Percentiles rank a stretch among this genome's conserved stretches.
phyloP scores from a whole-genome alignment of 2,888 invertebrate species.

The Sepiola atlantica region DNA sequence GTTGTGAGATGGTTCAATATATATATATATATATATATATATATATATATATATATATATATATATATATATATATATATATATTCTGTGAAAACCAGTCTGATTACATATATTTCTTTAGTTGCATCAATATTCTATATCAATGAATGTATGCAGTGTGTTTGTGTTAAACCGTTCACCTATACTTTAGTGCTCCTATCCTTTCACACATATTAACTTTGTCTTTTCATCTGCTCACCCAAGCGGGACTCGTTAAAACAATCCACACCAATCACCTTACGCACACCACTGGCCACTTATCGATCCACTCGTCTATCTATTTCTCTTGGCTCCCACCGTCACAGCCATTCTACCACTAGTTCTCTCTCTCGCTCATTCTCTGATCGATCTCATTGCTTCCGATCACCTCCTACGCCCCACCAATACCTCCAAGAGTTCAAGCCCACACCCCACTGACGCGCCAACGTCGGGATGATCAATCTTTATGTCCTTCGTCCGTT shows the following conservation, averaged over 20 bases:
- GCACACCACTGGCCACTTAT: neutral
- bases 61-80: too few species aligned
- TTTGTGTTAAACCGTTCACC: constrained; percentile 19
- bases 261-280: neutral
- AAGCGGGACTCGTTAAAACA: neutral
- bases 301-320: neutral
- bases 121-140: neutral
- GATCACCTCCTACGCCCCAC: too few species aligned
- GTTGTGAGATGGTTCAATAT: too few species aligned
- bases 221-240: neutral
- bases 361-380: neutral
- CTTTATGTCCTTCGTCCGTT: neutral
- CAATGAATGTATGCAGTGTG: neutral
- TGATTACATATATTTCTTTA: neutral
- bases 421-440: too few species aligned
- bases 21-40: too few species aligned
- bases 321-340: neutral
- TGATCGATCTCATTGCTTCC: too few species aligned
- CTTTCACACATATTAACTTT: constrained; percentile 22
- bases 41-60: too few species aligned
- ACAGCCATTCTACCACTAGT: neutral
- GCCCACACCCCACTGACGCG: neutral
- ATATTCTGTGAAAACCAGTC: neutral
- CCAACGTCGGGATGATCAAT: neutral
- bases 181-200: neutral